Conservation (phyloP, 2,888 invertebrate genomes). For the Hecatera dysodea region DNA sequence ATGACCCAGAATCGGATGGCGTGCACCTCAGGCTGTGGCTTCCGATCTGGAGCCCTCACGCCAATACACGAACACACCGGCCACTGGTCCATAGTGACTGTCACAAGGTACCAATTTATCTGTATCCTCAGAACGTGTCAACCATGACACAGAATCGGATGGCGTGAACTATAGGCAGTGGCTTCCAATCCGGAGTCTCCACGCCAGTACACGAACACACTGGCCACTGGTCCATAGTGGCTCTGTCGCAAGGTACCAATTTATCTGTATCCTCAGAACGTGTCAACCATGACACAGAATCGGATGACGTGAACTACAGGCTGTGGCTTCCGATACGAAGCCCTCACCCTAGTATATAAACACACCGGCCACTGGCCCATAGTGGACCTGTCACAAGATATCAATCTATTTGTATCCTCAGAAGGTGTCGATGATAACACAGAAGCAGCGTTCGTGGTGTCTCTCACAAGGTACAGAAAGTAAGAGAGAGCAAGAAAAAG, state of each 20-base stretch:
- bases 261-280: too few relatives aligned
- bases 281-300: too few relatives aligned
- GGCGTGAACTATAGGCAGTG: constrained; percentile 82
- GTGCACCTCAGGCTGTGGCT: constrained; percentile 83
- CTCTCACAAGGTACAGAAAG: too few relatives aligned
- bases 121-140: constrained; percentile 72
- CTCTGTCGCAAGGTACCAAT: constrained; percentile 78
- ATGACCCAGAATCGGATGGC: constrained; percentile 64
- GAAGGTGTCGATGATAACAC: too few relatives aligned
- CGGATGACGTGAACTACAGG: too few relatives aligned
- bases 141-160: constrained; percentile 58
- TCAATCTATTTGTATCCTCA: too few relatives aligned
- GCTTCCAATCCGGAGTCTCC: constrained; percentile 83
- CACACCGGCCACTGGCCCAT: too few relatives aligned
- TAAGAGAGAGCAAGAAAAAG: too few relatives aligned
- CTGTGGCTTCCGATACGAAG: too few relatives aligned
- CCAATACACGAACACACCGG: constrained; percentile 85
- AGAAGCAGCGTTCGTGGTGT: too few relatives aligned
- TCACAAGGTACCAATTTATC: constrained; percentile 74
- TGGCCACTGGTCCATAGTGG: constrained; percentile 83
- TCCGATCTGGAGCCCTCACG: constrained; percentile 83
- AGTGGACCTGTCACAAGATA: too few relatives aligned
- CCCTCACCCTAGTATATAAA: too few relatives aligned
- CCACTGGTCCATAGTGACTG: constrained; percentile 83
- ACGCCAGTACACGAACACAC: constrained; percentile 83